A percentile compares a stretch with the other conserved stretches of the same genome.
phyloP scores from a whole-genome alignment of 2,797 vertebrate species.

The Sebastes trivittatus region DNA sequence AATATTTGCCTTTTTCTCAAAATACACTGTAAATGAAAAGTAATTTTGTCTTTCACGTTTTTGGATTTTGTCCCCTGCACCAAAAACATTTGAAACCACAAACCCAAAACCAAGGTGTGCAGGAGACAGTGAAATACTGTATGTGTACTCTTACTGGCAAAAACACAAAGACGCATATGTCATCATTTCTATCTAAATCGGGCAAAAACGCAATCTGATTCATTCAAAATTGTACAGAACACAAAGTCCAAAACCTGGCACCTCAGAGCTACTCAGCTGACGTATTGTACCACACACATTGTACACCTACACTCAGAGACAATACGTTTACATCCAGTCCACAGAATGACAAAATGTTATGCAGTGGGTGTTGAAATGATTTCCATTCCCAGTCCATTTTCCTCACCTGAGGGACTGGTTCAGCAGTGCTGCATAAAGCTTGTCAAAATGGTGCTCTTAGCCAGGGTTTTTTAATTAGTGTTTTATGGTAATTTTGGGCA shows the following conservation, averaged over 20 bases:
- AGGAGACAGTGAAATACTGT: too few relatives aligned
- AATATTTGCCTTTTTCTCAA: too few relatives aligned
- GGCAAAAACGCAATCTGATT: neutral
- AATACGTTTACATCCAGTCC: neutral
- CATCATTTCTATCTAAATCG: neutral
- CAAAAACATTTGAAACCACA: too few relatives aligned
- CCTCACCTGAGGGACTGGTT: slow-evolving; percentile 55
- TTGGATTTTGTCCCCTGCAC: rapidly evolving
- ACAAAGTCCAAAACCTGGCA: neutral
- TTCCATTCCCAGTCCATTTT: slow-evolving; percentile 44
- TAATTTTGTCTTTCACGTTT: too few relatives aligned
- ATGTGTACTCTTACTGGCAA: neutral
- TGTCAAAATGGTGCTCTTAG: slow-evolving; percentile 67
- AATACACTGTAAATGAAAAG: too few relatives aligned
- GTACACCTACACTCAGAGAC: neutral
- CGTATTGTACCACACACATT: neutral
- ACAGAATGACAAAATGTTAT: slow-evolving; percentile 2
- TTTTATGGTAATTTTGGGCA: slow-evolving; percentile 74
- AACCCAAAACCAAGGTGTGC: neutral
- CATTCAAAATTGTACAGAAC: neutral
- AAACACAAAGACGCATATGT: neutral
- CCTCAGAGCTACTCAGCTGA: neutral
- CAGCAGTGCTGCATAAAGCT: slow-evolving; percentile 40
- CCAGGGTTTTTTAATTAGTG: slow-evolving; percentile 64
- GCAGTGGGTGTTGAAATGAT: slow-evolving; percentile 19